Percentiles rank a stretch among this genome's conserved stretches.
Conservation (phyloP, 37 sponge, comb jelly and placozoan genomes). For the Hexactinellida sp. region DNA sequence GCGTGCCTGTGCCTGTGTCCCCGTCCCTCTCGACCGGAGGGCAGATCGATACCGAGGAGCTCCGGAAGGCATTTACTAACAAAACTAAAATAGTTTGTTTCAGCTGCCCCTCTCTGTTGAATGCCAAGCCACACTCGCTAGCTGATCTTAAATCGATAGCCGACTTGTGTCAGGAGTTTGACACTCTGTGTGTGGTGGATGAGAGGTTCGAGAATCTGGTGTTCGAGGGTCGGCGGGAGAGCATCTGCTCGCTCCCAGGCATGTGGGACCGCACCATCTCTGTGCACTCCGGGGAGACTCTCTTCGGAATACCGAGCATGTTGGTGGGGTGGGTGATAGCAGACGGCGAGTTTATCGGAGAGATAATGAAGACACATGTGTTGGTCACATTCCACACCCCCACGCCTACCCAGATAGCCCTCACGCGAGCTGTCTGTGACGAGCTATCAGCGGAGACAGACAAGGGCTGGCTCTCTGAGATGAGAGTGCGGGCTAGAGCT, state of each 20-base stretch:
- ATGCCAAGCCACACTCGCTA: neutral
- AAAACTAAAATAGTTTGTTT: neutral
- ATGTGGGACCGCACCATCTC: conserved; percentile 2
- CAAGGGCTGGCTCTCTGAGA: neutral
- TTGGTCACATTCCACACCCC: neutral
- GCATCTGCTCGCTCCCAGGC: neutral
- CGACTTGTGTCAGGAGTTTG: neutral
- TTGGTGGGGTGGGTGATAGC: neutral
- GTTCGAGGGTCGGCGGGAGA: neutral
- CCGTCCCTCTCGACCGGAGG: neutral
- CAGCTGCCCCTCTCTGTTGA: neutral
- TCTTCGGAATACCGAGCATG: neutral
- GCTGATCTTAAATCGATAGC: neutral
- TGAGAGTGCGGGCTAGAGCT: neutral
- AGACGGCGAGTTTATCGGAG: neutral
- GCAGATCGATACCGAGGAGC: neutral
- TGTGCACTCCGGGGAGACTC: neutral
- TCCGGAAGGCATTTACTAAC: neutral
- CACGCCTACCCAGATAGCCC: neutral
- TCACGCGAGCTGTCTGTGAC: neutral
- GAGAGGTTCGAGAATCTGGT: neutral
- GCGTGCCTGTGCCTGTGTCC: neutral
- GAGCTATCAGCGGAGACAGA: neutral
- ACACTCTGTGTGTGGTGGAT: neutral
- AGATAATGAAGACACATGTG: neutral